These are phyloP conservation scores for Mystacornis crossleyi DNA, from an alignment of 2,113 vertebrate species.

Conservation along the genomic window DNA sequence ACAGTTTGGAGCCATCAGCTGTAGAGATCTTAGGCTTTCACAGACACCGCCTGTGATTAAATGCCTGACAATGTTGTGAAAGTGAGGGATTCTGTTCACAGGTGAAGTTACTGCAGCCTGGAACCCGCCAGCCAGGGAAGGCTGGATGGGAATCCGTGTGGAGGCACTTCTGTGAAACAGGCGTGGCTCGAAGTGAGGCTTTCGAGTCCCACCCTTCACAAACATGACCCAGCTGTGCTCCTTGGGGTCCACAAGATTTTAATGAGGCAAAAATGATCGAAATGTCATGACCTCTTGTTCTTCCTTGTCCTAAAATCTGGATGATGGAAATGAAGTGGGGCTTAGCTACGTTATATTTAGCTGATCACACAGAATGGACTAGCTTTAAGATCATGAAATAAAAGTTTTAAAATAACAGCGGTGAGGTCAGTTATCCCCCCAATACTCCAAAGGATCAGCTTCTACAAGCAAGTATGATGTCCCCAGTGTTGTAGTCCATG, in stretches of 20 bases:
- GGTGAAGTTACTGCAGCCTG: background rate
- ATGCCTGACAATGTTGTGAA: background rate
- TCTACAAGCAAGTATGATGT: background rate
- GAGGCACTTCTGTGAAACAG: background rate
- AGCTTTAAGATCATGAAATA: background rate
- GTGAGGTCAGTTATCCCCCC: background rate
- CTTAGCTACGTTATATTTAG: background rate
- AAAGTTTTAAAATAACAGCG: background rate
- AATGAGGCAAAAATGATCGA: constrained; percentile 1
- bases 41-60: background rate
- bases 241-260: background rate
- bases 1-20: background rate
- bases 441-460: background rate
- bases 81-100: background rate
- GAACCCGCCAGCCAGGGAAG: background rate
- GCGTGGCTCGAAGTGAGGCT: background rate
- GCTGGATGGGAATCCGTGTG: background rate
- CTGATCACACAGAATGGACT: background rate
- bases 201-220: background rate
- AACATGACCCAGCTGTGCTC: background rate
- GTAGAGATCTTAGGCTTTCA: background rate
- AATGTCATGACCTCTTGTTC: background rate
- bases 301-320: background rate
- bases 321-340: background rate
- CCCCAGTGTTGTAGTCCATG: background rate